Base-by-base conservation (phyloP, 2,797 vertebrate species). In the Orientallactaga sibirica region DNA sequence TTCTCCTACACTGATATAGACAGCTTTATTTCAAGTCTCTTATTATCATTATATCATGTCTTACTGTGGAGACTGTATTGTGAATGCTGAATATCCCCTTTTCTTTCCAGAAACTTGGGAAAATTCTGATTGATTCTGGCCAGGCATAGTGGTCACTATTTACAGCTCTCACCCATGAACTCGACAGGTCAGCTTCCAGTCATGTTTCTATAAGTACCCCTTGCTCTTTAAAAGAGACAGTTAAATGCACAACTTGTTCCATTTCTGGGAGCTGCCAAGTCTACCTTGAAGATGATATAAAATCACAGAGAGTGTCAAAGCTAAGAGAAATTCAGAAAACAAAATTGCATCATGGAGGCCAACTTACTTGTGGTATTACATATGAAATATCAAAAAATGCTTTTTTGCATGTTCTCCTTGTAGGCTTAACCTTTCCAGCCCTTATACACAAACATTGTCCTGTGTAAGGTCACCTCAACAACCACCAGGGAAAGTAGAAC, bases 1-100 rank as follows among this genome's bases (percentile, higher is more conserved):
- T 88, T 64, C 2, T 14, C 37, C 66, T 41, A 85, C 19, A 41
- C 20, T n/a, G 27, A 80, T 76, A 77, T 0, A 55, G 37, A 61
- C 11, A 91, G 7, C 16, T 3, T 73, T 74, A 81, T 62, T 94
- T 76, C 33, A 89, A 86, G 85, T 10, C 4, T 5, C 18, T 92
- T 70, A 79, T 58, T 41, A 37, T 1, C 27, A 64, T 7, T 43
- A 43, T 94, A 37, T 68, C 41, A 88, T 18, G 52, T 64, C 1
- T 66, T 2, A 58, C 33, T 79, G 16, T 4, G 67, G 33, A 90
- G 0, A 33, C 12, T 78, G 66, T 67, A 74, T n/a, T 2, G 10
- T 62, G 3, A 43, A 29, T 71, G 66, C 3, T 14, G 64, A 41
- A 11, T 80, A n/a, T 16, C 11, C 43, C 25, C 58, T 15, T 19